Base-by-base conservation (phyloP, 2,888 invertebrate species). In the Megalurothrips usitatus region DNA sequence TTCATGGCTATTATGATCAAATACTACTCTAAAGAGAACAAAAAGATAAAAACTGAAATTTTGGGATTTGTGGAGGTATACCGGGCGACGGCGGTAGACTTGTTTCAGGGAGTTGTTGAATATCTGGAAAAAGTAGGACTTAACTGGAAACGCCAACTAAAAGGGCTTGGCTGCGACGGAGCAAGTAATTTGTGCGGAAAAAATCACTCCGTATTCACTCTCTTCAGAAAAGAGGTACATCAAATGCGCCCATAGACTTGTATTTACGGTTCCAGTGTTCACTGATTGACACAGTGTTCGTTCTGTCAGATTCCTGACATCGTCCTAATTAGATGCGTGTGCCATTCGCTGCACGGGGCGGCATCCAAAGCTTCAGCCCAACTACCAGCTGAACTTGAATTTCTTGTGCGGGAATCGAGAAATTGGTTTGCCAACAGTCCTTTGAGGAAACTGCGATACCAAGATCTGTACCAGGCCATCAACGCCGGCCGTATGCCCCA, bases 381-480 rank as follows among this genome's bases (percentile, higher is more conserved):
- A n/a, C 78, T 85, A 28, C 84, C 84, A 8, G 83, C 82, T 52
- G 82, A 81, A 10, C 81, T 85, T 23, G 83, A 84, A 43, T 85
- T 83, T 82, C 79, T 85, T 12, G 81, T 85, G 23, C 82, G 82
- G 75, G 84, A 85, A 83, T 84, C 82, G 47, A 84, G 83, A 48
- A 84, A 84, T 79, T 85, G 84, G 84, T 85, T 85, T 82, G 82
- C 82, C 28, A 81, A 83, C 47, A 84, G 84, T 81, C 81, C 84
- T 19, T 48, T 83, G n/a, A 81, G 83, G 48, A 68, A 75, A n/a
- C 81, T 79, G 10, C 49, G 79, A n/a, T 84, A 84, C 78, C 80
- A 82, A 82, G 79, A 81, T 79, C 80, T 84, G 11, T 84, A 68
- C 58, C 79, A 82, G 78, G 80, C 82, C 23, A 83, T 83, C 49